Evolutionary conservation across 2,888 invertebrate species (phyloP).

Genomic region (Amphipyra berbera): DNA sequence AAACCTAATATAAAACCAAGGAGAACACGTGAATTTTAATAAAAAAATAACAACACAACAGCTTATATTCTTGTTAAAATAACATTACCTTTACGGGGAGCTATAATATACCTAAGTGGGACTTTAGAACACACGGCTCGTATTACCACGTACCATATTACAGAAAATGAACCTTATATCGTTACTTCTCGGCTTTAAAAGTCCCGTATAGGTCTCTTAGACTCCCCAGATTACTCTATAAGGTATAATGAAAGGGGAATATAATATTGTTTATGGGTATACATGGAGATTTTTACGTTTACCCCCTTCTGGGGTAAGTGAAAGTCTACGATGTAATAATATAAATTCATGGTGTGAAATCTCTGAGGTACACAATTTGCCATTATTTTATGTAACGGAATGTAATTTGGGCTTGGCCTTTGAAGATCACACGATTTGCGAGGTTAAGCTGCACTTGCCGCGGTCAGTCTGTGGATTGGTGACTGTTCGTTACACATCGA

Average conservation of each 20-base stretch:
- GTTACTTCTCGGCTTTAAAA: conserved; percentile 34
- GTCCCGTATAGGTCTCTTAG: conserved; percentile 23
- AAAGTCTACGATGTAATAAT: conserved; percentile 44
- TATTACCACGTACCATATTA: conserved; percentile 19
- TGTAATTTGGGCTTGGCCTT: conserved; percentile 29
- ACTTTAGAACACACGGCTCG: conserved; percentile 8
- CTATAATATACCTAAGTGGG: conserved; percentile 17
- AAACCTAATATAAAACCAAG: neutral
- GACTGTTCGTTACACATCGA: too few species aligned
- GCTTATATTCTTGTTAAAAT: conserved; percentile 42
- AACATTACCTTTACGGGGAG: conserved; percentile 29
- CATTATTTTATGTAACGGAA: conserved; percentile 23
- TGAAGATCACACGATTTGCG: too few species aligned
- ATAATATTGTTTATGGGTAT: conserved; percentile 39
- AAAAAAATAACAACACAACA: conserved; percentile 30
- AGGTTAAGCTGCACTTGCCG: too few species aligned
- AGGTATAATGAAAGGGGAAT: conserved; percentile 32
- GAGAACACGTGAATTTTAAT: conserved; percentile 24
- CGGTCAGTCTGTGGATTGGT: too few species aligned
- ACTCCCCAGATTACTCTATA: conserved; percentile 31
- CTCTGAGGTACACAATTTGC: neutral
- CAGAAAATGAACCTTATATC: conserved; percentile 24
- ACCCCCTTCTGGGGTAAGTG: conserved; percentile 36
- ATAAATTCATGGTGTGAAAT: conserved; percentile 33
- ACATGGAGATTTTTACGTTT: conserved; percentile 50